Percentiles rank a stretch among this genome's conserved stretches.
Evolutionary conservation across 2,888 invertebrate genomes (phyloP).

Genomic region (Plebejus melissa): DNA sequence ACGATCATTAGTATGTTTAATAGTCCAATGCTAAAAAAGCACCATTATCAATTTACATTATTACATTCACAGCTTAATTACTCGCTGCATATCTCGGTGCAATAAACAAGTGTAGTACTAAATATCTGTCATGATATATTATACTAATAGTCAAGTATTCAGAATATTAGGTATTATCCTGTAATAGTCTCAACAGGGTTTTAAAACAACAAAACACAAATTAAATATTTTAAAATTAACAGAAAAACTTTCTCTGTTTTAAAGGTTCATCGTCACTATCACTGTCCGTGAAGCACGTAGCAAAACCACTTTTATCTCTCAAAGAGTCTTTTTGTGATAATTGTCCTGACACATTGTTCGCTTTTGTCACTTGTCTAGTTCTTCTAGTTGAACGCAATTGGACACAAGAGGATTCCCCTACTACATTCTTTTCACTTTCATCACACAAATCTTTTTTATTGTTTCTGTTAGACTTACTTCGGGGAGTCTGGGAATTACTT

Average conservation of each 20-base stretch:
- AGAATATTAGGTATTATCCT: neutral
- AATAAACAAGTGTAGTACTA: conserved; percentile 18
- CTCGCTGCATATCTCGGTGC: conserved; percentile 13
- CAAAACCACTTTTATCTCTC: conserved; percentile 63
- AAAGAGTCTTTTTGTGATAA: conserved; percentile 50
- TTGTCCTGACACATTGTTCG: conserved; percentile 44
- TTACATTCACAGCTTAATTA: conserved; percentile 1
- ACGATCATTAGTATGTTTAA: conserved; percentile 1
- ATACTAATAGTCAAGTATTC: conserved; percentile 16
- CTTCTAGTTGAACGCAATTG: conserved; percentile 34
- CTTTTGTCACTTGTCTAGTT: conserved; percentile 44
- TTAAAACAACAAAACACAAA: conserved; percentile 13
- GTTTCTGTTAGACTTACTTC: conserved; percentile 31
- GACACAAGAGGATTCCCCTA: conserved; percentile 34
- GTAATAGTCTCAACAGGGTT: neutral
- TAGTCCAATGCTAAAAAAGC: conserved; percentile 24
- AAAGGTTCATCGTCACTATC: conserved; percentile 63
- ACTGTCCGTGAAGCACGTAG: conserved; percentile 69
- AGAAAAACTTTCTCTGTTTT: conserved; percentile 60
- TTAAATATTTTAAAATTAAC: conserved; percentile 39
- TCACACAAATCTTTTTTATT: conserved; percentile 31
- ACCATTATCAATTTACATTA: conserved; percentile 13
- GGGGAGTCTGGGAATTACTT: conserved; percentile 32
- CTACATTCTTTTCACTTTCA: conserved; percentile 30
- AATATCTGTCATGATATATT: conserved; percentile 22